phyloP scores from a whole-genome alignment of 2,113 vertebrate genomes.

The Oryzias melastigma region DNA sequence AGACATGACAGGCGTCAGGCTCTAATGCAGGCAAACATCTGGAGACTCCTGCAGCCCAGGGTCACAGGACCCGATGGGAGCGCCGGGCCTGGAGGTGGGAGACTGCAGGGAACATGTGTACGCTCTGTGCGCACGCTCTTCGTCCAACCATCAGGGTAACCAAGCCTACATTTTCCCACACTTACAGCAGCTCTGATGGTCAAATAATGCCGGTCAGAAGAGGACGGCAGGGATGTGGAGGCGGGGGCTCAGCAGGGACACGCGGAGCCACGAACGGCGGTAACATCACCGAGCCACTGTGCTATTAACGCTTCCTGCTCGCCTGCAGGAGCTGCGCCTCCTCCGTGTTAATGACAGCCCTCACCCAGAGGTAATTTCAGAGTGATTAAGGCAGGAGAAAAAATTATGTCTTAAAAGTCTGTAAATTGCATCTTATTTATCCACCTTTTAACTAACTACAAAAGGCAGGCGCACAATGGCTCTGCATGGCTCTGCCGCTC shows the following conservation, averaged over 20 bases:
- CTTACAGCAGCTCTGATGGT: conserved; percentile 26
- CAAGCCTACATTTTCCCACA: conserved; percentile 8
- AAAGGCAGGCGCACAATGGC: conserved; percentile 79
- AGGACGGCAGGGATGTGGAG: conserved; percentile 11
- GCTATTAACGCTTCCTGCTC: conserved; percentile 73
- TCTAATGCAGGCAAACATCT: conserved; percentile 80
- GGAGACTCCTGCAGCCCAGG: conserved; percentile 66
- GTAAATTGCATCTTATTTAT: conserved; percentile 85
- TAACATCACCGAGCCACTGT: conserved; percentile 43
- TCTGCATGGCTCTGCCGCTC: conserved; percentile 74
- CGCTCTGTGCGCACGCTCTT: too few relatives aligned
- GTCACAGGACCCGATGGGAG: conserved; percentile 50
- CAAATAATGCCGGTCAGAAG: conserved; percentile 36
- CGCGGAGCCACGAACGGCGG: conserved; percentile 40
- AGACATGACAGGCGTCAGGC: conserved; percentile 73
- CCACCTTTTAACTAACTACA: conserved; percentile 81
- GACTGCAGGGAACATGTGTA: conserved; percentile 9
- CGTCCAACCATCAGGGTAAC: too few relatives aligned
- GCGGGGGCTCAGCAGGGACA: conserved; percentile 46
- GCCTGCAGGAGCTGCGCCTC: conserved; percentile 68
- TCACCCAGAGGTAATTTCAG: conserved; percentile 80
- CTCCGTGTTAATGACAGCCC: conserved; percentile 83
- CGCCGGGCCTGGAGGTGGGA: conserved; percentile 19
- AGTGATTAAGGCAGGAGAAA: conserved; percentile 76
- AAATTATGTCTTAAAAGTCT: conserved; percentile 81